Evolutionary conservation across 2,797 vertebrate genomes (phyloP).

Genomic region (Macropus fuliginosus): DNA sequence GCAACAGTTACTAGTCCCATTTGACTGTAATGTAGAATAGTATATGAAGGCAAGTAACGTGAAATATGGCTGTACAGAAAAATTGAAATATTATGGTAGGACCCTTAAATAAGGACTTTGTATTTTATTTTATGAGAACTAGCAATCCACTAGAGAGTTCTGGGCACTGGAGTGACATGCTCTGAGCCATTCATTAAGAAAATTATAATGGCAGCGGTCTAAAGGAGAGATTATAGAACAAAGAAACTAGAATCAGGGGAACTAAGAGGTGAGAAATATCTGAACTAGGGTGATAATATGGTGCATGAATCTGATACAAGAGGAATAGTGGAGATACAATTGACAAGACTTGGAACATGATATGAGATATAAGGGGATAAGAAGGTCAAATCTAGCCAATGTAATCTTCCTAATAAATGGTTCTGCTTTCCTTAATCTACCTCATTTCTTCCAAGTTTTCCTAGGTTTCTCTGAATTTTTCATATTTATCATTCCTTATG

Average conservation of each 20-base stretch:
- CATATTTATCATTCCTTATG: too few relatives aligned
- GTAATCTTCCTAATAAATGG: too few relatives aligned
- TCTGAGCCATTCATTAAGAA: background rate
- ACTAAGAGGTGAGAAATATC: background rate
- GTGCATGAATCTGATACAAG: background rate
- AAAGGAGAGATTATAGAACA: background rate
- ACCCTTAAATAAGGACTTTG: background rate
- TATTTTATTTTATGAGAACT: background rate
- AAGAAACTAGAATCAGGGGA: background rate
- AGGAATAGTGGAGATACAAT: background rate
- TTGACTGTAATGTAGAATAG: background rate
- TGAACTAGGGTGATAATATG: background rate
- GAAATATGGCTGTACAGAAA: background rate
- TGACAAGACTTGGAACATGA: background rate
- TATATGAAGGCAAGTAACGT: background rate
- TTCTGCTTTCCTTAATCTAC: background rate
- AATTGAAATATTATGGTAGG: background rate
- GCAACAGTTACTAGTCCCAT: background rate
- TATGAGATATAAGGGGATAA: background rate
- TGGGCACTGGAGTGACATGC: background rate
- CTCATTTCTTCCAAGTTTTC: background rate
- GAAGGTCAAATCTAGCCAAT: background rate
- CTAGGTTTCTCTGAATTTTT: background rate
- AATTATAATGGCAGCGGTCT: background rate
- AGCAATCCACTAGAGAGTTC: background rate